Base-by-base conservation (phyloP, 2,888 invertebrate species). In the Cantharis rufa region DNA sequence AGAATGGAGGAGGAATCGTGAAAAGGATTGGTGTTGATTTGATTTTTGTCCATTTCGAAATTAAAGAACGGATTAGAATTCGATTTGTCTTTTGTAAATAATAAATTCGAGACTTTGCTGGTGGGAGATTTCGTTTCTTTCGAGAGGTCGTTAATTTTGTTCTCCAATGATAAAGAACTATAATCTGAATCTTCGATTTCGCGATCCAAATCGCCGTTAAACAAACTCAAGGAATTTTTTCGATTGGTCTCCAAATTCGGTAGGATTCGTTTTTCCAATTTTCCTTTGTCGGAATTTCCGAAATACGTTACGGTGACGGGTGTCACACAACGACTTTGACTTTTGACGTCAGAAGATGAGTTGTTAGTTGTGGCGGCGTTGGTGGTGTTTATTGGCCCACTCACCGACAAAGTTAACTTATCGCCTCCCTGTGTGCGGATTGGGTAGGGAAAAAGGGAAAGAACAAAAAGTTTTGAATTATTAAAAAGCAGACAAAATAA, bases 361-460 rank as follows among this genome's bases (percentile, higher is more conserved):
- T 78, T 80, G n/a, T 80, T 76, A 73, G 74, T 70, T 70, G 78
- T 61, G 13, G 81, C 71, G 11, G 81, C 73, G 62, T 78, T 77
- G 62, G 81, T 76, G 69, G 81, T 76, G 69, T 80, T 85, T 7
- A 85, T 84, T 4, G 87, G 86, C 70, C 92, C 92, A 82, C 91
- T 91, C 83, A 93, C 91, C 79, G 91, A 91, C 78, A 93, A 88
- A 73, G 93, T 93, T 85, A 93, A 87, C 86, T 93, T 93, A 86
- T 93, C 93, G 83, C 93, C 93, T 81, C 93, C 93, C 93, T 93
- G 32, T 68, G 72, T 77, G 70, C 80, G 75, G 13, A 11, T 48
- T 66, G 21, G 73, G 32, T 63, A 62, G 66, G 64, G 71, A 70
- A 66, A 15, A 28, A 48, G 16, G 69, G 15, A 48, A 69, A 63